Evolutionary conservation across 1,140 invertebrate species (phyloP).

Genomic region (Pogonognathellus flavescens): DNA sequence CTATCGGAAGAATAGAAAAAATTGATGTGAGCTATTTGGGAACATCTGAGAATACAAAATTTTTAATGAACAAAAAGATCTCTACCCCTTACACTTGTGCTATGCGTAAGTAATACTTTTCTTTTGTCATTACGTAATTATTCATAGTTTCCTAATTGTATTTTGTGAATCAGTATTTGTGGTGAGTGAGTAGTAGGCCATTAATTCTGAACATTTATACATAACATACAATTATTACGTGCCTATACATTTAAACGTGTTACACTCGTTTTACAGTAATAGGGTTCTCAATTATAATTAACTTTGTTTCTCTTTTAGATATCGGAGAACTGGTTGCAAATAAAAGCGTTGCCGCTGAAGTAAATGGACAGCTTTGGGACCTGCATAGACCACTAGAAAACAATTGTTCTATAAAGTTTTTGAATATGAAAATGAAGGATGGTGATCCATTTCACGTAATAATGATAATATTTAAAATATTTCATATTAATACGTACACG

Average conservation of each 20-base stretch:
- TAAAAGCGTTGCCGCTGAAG: conserved; percentile 82
- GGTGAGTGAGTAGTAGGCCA: too few relatives aligned
- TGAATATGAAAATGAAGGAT: conserved; percentile 78
- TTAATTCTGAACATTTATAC: too few relatives aligned
- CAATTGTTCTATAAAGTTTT: conserved; percentile 84
- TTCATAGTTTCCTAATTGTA: too few relatives aligned
- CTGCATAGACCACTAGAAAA: conserved; percentile 88
- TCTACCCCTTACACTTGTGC: conserved; percentile 95
- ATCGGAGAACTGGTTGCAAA: conserved; percentile 81
- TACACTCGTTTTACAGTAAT: conserved; percentile 2
- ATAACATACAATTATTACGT: too few relatives aligned
- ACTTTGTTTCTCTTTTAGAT: conserved; percentile 73
- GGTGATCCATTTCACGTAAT: conserved; percentile 65
- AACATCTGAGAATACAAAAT: conserved; percentile 75
- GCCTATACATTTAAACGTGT: too few relatives aligned
- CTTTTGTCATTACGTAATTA: too few relatives aligned
- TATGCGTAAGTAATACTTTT: conserved; percentile 77
- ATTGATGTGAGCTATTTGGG: conserved; percentile 87
- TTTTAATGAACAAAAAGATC: conserved; percentile 92
- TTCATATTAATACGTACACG: background rate
- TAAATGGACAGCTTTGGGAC: conserved; percentile 89
- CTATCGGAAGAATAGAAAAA: conserved; percentile 89
- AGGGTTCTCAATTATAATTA: background rate
- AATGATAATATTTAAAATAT: background rate
- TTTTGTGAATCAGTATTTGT: too few relatives aligned